These are phyloP conservation scores for Umimayanthus kanabou DNA, from an alignment of 92 coral and sea anemone species.

Conservation along the genomic window DNA sequence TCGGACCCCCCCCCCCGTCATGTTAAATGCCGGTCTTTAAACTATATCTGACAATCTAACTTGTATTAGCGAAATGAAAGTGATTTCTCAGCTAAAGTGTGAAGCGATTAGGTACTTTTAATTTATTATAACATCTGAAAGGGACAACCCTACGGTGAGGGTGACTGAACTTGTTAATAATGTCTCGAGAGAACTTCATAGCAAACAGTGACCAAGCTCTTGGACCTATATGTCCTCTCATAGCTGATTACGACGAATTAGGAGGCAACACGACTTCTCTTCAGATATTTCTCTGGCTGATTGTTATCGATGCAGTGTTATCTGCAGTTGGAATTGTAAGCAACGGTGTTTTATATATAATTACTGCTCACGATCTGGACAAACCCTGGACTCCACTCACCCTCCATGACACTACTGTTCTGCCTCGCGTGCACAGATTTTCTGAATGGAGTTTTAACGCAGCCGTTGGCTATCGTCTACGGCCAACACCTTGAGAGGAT, in stretches of 20 bases:
- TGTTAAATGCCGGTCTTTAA: no score
- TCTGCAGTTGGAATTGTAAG: constrained; percentile 28
- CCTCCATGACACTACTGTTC: constrained; percentile 43
- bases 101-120: neutral
- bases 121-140: neutral
- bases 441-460: constrained; percentile 42
- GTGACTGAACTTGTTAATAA: neutral
- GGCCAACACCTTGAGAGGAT: constrained; percentile 21
- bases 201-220: no score
- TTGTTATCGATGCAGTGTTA: constrained; percentile 29
- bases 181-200: neutral
- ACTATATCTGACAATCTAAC: neutral
- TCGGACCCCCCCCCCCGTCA: no score
- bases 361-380: constrained; percentile 45
- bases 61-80: neutral
- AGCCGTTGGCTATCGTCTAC: constrained; percentile 39
- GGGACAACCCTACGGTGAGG: neutral
- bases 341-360: constrained; percentile 44
- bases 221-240: neutral
- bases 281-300: neutral
- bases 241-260: neutral
- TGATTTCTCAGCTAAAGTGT: neutral
- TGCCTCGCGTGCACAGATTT: constrained; percentile 55
- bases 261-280: neutral
- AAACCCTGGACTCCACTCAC: constrained; percentile 32